Evolutionary conservation across 2,113 vertebrate genomes (phyloP), one percentile per base, ranked within the genome.

Genomic region (Microcebus griseorufus): DNA sequence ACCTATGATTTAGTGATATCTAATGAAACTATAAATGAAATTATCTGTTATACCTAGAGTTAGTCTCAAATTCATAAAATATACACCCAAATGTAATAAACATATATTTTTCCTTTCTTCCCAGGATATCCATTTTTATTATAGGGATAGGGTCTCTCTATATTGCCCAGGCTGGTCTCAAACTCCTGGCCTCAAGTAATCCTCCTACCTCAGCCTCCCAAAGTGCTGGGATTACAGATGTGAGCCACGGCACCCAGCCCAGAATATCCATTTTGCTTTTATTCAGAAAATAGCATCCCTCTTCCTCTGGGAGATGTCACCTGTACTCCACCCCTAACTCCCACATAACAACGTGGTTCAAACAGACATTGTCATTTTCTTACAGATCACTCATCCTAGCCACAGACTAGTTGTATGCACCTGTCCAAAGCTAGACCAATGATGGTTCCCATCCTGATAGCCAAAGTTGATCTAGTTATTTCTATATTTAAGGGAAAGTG

Each of bases 21-120:
- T 83, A 80, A 70, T 62, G 10, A 79, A 97, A 58, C 23, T 70
- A 3, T 45, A 94, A 62, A 94, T 32, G 23, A 94, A 86, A 83
- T 87, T 70, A 78, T 60, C 53, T 83, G 13, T 93, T 55, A 80
- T n/a, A 42, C 1, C 20, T 51, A 60, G 9, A 80, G 29, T 62
- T 34, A n/a, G 18, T 60, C 27, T 92, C 18, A 92, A 94, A 70
- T 90, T 75, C 58, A 88, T 67, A 75, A 93, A 93, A 72, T 42
- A 64, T 0, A 83, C 1, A 60, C 6, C 13, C 17, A 64, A 55
- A 7, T 32, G 0, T 45, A 53, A 55, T 29, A 64, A 94, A n/a
- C 2, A 58, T 25, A 34, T 4, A 60, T 58, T 48, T 84, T 73
- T 95, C 65, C 34, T 92, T 70, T 84, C 76, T 84, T 93, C 55